Evolutionary conservation across 2,797 vertebrate species (phyloP).

Genomic region (Meriones psammophilus): DNA sequence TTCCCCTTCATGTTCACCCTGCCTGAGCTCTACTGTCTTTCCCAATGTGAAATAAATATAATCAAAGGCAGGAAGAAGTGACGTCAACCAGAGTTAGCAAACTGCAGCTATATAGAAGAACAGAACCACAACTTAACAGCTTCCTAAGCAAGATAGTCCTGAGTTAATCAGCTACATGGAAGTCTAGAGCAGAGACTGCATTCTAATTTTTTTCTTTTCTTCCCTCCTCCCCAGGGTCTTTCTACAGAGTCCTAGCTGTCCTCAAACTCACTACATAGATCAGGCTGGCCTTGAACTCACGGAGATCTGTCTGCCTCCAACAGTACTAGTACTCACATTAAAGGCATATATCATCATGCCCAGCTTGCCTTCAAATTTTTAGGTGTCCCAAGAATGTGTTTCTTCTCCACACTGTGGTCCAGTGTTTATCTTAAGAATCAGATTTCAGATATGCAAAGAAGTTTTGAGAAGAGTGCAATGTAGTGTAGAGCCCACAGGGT

Average conservation of each 20-base stretch:
- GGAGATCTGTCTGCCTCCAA: background rate
- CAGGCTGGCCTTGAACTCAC: background rate
- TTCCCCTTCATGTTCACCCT: background rate
- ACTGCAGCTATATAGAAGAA: background rate
- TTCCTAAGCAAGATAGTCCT: background rate
- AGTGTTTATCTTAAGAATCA: background rate
- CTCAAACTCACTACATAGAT: background rate
- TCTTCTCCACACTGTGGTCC: background rate
- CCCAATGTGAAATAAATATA: background rate
- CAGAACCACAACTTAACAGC: background rate
- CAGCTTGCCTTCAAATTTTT: background rate
- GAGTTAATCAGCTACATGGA: background rate
- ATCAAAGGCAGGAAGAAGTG: slow-evolving; percentile 1
- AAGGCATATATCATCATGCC: background rate
- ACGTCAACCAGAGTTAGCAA: background rate
- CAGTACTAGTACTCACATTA: background rate
- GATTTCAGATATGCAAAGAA: background rate
- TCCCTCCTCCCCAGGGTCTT: background rate
- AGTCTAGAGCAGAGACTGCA: background rate
- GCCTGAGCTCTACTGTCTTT: background rate
- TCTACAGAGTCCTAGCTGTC: background rate
- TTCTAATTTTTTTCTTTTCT: background rate
- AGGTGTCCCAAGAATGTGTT: background rate
- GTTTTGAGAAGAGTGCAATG: background rate
- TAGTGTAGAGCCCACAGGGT: background rate